These are phyloP conservation scores for Tetragonisca angustula DNA, from an alignment of 2,888 invertebrate genomes.

Conservation along the genomic window DNA sequence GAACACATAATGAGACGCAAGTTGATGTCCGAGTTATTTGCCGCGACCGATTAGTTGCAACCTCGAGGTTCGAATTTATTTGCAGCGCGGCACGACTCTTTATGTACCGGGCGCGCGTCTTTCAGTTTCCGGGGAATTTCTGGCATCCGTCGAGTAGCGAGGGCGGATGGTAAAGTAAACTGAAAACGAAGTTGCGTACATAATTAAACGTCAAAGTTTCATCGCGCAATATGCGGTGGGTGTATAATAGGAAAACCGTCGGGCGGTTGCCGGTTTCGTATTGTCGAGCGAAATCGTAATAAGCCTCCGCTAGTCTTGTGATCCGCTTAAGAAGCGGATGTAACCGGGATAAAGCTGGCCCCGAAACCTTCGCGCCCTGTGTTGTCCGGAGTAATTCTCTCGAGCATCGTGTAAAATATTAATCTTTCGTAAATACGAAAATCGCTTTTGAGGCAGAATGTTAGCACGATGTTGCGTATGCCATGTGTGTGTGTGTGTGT, in stretches of 20 bases:
- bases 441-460: neutral
- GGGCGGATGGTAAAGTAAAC: constrained; percentile 72
- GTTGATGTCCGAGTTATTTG: neutral
- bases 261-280: constrained; percentile 34
- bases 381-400: constrained; percentile 20
- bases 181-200: constrained; percentile 74
- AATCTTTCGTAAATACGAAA: constrained; percentile 19
- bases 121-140: constrained; percentile 24
- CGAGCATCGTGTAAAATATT: constrained; percentile 13
- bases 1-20: no score
- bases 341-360: constrained; percentile 21
- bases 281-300: constrained; percentile 61
- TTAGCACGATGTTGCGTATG: neutral
- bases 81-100: neutral
- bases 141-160: constrained; percentile 29
- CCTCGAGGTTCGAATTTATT: neutral
- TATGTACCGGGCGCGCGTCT: neutral
- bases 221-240: constrained; percentile 58
- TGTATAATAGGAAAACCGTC: constrained; percentile 37
- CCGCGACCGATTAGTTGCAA: neutral
- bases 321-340: constrained; percentile 49
- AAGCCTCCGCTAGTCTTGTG: constrained; percentile 35
- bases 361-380: constrained; percentile 5
- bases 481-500: no score
- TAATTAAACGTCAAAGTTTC: constrained; percentile 80